Percentiles rank a stretch among this genome's conserved stretches.
These are phyloP conservation scores for Pecten maximus DNA, from an alignment of 2,888 invertebrate species.

Conservation along the genomic window DNA sequence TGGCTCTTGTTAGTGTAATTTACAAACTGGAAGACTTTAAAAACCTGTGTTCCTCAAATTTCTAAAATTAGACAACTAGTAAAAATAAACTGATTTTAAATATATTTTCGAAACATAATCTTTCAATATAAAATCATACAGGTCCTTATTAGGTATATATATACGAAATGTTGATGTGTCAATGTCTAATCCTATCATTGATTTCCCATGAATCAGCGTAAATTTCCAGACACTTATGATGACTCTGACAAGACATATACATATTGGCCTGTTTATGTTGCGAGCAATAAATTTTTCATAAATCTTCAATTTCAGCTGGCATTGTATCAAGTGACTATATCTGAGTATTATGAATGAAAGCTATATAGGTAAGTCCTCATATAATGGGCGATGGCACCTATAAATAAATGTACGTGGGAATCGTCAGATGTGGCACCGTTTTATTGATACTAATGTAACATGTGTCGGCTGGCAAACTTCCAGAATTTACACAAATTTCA, in stretches of 20 bases:
- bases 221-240: neutral
- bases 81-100: no score
- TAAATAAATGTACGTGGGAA: constrained; percentile 22
- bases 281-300: neutral
- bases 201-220: constrained; percentile 24
- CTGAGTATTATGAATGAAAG: neutral
- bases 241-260: neutral
- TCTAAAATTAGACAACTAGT: no score
- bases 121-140: no score
- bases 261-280: neutral
- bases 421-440: neutral
- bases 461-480: neutral
- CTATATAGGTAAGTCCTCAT: neutral
- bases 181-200: neutral
- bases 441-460: constrained; percentile 31
- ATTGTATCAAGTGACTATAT: neutral
- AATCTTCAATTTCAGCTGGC: constrained; percentile 6
- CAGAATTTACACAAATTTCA: neutral
- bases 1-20: no score
- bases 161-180: neutral
- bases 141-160: no score
- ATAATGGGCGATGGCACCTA: neutral
- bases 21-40: no score
- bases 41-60: no score
- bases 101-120: no score